These are phyloP conservation scores for Athene cunicularia DNA, from an alignment of 2,113 vertebrate genomes.

Conservation along the genomic window DNA sequence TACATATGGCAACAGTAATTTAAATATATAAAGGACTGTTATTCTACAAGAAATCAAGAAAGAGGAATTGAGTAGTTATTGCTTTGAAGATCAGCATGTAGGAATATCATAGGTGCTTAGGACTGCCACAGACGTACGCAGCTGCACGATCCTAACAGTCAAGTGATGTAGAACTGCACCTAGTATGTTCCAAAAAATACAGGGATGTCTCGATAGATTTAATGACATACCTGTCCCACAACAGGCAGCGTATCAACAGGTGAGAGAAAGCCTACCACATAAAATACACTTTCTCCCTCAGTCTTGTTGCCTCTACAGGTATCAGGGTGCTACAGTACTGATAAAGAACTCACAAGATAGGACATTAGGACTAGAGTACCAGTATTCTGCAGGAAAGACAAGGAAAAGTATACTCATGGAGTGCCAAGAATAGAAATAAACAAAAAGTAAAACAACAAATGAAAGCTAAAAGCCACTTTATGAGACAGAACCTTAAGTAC, in stretches of 20 bases:
- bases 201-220: not conserved
- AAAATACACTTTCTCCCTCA: not conserved
- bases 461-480: not conserved
- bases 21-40: not conserved
- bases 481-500: not conserved
- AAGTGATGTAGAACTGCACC: not conserved
- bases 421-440: not conserved
- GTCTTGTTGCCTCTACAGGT: not conserved
- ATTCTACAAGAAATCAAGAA: not conserved
- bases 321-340: not conserved
- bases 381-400: not conserved
- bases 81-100: not conserved
- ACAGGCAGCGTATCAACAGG: not conserved
- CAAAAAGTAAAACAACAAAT: not conserved
- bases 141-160: not conserved
- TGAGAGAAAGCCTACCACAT: not conserved
- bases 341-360: not conserved
- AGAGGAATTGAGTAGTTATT: not conserved
- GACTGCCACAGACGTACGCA: not conserved
- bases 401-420: not conserved
- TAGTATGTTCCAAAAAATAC: not conserved
- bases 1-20: not conserved
- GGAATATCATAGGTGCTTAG: not conserved
- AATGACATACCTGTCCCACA: not conserved
- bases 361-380: not conserved